phyloP scores from a whole-genome alignment of 2,113 vertebrate species.

The Dinomys branickii region DNA sequence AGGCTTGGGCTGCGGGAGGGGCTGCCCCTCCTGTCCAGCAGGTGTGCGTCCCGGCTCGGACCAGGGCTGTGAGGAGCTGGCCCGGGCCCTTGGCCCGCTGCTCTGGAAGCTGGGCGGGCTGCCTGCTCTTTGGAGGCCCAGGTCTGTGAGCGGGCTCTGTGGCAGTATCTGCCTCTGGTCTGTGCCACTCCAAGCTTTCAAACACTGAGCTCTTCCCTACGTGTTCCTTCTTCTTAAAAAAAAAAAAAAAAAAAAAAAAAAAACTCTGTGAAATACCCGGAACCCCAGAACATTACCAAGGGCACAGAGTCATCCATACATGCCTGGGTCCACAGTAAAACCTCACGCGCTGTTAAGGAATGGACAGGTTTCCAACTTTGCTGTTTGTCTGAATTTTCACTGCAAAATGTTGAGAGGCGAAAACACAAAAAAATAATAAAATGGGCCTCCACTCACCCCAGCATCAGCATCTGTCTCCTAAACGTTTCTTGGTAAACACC shows the following conservation, averaged over 20 bases:
- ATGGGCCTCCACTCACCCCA: background rate
- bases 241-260: background rate
- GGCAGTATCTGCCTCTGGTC: background rate
- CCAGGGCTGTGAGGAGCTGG: too few relatives aligned
- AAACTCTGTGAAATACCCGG: background rate
- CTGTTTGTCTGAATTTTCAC: background rate
- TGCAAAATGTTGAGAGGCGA: background rate
- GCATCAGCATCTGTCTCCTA: background rate
- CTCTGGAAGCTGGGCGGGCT: too few relatives aligned
- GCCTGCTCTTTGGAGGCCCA: too few relatives aligned
- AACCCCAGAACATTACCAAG: fast-evolving
- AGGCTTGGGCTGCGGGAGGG: background rate
- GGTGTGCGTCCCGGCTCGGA: too few relatives aligned
- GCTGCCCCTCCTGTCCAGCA: too few relatives aligned
- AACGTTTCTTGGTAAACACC: background rate
- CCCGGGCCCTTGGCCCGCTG: too few relatives aligned
- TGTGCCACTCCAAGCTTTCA: background rate
- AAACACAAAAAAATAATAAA: background rate
- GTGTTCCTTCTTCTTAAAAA: background rate
- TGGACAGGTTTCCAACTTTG: background rate
- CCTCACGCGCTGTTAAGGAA: fast-evolving
- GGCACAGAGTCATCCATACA: fast-evolving
- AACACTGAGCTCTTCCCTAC: background rate
- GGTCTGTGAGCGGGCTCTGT: background rate
- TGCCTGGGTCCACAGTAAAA: background rate